phyloP scores from a whole-genome alignment of 1,140 invertebrate genomes.

The Anoplophora glabripennis region DNA sequence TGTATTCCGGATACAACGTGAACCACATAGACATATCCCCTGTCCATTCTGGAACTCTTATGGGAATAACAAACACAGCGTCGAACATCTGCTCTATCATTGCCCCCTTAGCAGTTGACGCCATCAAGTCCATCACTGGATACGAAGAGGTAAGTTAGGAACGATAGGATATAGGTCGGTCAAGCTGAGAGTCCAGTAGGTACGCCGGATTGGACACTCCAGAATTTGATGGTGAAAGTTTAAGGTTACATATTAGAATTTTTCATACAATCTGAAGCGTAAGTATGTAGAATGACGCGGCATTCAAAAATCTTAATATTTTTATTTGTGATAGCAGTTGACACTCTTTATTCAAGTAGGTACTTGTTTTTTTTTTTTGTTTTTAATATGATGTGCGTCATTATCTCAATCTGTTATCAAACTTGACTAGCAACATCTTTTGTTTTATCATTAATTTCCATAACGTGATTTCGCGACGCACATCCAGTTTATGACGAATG shows the following conservation, averaged over 20 bases:
- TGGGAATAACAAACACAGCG: slow-evolving; percentile 72
- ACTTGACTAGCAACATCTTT: too few relatives aligned
- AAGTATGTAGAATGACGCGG: too few relatives aligned
- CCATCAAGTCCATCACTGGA: neutral
- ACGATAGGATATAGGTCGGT: neutral
- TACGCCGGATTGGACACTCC: neutral
- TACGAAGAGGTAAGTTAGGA: slow-evolving; percentile 4
- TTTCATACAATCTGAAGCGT: neutral
- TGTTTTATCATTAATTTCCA: neutral
- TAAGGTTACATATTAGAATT: neutral
- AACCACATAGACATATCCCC: slow-evolving; percentile 72
- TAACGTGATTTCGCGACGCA: neutral
- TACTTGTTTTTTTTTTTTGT: too few relatives aligned
- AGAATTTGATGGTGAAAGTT: too few relatives aligned
- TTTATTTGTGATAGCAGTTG: too few relatives aligned
- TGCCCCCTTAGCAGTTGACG: slow-evolving; percentile 54
- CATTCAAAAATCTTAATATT: too few relatives aligned
- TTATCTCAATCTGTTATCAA: too few relatives aligned
- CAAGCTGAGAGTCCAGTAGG: neutral
- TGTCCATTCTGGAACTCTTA: slow-evolving; percentile 66
- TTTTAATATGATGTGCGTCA: too few relatives aligned
- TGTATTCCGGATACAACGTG: slow-evolving; percentile 63
- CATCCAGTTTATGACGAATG: too few relatives aligned
- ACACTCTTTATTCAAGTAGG: too few relatives aligned
- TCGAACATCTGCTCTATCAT: slow-evolving; percentile 69